Evolutionary conservation across 2,797 vertebrate species (phyloP), one percentile per base, ranked within the genome.

Genomic region (Crypturellus tataupa): DNA sequence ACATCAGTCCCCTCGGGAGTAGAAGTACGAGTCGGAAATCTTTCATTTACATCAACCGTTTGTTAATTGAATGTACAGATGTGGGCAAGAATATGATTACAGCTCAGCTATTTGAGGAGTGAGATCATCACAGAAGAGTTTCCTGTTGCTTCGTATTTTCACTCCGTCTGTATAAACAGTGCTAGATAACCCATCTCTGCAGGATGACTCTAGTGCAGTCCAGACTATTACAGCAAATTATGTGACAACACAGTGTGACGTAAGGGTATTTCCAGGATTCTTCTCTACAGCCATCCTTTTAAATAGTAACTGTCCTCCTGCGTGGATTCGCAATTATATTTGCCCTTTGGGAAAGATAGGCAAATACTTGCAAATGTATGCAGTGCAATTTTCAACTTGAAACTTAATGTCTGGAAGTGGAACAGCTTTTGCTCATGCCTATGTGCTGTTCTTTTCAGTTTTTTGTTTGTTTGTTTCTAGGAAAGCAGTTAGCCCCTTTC

Each of bases 311-410:
- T 69, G 29, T 49, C 29, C 17, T 71, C 51, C 27, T 68, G 21
- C 33, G 63, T 37, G 23, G 23, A 56, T 46, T 49, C 59, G n/a
- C 46, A 90, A 91, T 59, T 69, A 15, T 7, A 8, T 67, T 68
- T 77, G 12, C 13, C 37, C 80, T 84, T 64, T 80, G 70, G 65
- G 33, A 94, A 93, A 82, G 40, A 29, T 42, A 49, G 10, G 10
- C 12, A 33, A 88, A 6, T 84, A 51, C 60, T 84, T 81, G 37
- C 47, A 60, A 86, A 72, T 33, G 8, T 55, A 15, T 33, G 24
- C 14, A 40, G 56, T 49, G 46, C n/a, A 59, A 6, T 23, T 10
- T 80, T 83, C 73, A 76, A 13, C 29, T 55, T 78, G 69, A 72
- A 49, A 65, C 44, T 62, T 75, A 68, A 33, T 31, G 39, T 68